Base-by-base conservation (phyloP, 2,888 invertebrate species). In the Epistrophe eligans region DNA sequence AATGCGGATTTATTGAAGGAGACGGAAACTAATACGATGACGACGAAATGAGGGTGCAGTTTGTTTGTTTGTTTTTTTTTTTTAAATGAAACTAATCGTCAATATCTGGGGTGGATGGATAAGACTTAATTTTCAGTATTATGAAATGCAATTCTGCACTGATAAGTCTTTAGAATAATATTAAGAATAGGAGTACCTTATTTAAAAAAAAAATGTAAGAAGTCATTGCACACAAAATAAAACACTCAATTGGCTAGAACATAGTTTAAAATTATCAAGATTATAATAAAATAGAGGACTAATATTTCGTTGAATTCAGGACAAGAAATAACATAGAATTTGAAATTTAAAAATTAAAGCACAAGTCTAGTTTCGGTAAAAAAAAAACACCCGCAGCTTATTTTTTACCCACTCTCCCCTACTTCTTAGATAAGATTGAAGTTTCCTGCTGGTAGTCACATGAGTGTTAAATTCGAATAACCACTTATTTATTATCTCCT, bases 1-100 rank as follows among this genome's bases (percentile, higher is more conserved):
- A 84, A 84, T 50, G 57, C 74, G 74, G 84, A 76, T 84, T 79
- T 71, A 64, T 76, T 70, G 32, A 38, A 28, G 52, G 19, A 40
- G 70, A 10, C 11, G 11, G 15, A 28, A 70, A 70, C 24, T 70
- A 43, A 62, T 62, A 62, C 40, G 57, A 57, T 9, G 15, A 58
- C 5, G 4, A 9, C 28, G 32, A 28, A 4, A 17, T 8, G 45
- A 45, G 45, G 48, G n/a, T 13, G 28, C 4, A 11, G 0, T 5
- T 50, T 0, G 8, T 48, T 50, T 0, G 8, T 48, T 45, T 45
- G 6, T 45, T 43, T 15, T 43, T 7, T 35, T 35, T 38, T 38
- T 38, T 3, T 4, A 38, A 45, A 43, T 5, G 15, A 45, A 45
- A 45, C 45, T 45, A 7, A 45, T 45, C 15, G 6, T 8, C 0